Evolutionary conservation across 2,113 vertebrate genomes (phyloP), one percentile per base, ranked within the genome.

Genomic region (Onychostruthus taczanowskii): DNA sequence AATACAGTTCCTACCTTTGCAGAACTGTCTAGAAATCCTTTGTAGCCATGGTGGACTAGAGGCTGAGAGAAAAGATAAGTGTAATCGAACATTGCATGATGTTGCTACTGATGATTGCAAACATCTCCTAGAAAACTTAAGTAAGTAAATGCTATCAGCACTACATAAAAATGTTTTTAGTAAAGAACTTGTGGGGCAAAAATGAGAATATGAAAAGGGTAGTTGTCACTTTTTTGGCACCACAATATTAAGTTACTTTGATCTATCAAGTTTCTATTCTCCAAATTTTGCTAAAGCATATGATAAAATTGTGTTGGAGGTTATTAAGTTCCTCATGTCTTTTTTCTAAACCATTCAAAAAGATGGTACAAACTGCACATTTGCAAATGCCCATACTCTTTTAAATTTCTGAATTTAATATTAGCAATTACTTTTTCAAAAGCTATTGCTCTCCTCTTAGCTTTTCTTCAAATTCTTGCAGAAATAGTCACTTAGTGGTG

Each of bases 21-120:
- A 99, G 99, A 98, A 99, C 94, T 99, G 99, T 98, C 98, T 99
- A 95, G 99, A 99, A 98, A 98, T 99, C 94, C 97, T 99, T 96
- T 99, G 99, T 97, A 98, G 97, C 95, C 98, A 99, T 82, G 97
- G 97, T 91, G 98, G 98, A 84, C 98, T 99, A 67, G 98, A 99
- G 96, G 98, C 99, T 41, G 98, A 99, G 92, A 98, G 96, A 92
- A 98, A 98, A 96, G 99, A 99, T 95, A 98, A 98, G 62, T 99
- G 99, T 85, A 97, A 98, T 93, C 98, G 99, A 91, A 99, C 99
- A 11, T 98, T 98, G 69, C 99, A 99, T 46, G 99, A 99, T 83
- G 98, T 99, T 86, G 99, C 99, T 80, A 99, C 99, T 13, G 99
- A 99, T 84, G 99, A 99, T 98, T 99, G 99, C 98, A 99, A 99